Conservation (phyloP, 2,113 vertebrate genomes). For the Mirza zaza region DNA sequence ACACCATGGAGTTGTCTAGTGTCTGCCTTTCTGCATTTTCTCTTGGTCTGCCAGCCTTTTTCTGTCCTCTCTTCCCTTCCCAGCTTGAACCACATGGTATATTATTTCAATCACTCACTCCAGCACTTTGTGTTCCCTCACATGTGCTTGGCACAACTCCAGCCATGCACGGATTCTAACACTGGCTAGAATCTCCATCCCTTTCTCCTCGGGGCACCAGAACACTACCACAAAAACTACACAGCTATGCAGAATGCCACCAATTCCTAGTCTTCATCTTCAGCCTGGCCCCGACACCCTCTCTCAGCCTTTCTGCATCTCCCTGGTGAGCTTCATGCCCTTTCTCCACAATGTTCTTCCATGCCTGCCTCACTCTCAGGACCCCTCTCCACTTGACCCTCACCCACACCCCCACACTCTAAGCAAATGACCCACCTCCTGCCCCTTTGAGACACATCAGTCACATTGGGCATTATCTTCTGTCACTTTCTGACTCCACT, state of each 20-base stretch:
- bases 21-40: neutral
- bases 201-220: neutral
- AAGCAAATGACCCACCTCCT: neutral
- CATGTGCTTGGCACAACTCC: neutral
- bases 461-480: neutral
- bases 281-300: neutral
- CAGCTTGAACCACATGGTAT: neutral
- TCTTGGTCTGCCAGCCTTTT: neutral
- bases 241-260: neutral
- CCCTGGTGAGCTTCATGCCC: neutral
- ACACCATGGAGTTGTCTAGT: accelerated
- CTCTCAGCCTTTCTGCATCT: neutral
- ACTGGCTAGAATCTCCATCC: neutral
- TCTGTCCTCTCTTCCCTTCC: neutral
- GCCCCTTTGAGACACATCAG: neutral
- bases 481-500: neutral
- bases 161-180: neutral
- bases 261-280: neutral
- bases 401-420: neutral
- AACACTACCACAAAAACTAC: neutral
- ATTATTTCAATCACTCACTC: neutral
- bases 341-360: neutral
- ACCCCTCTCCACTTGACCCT: neutral
- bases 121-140: neutral
- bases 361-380: neutral